Evolutionary conservation across 2,113 vertebrate genomes (phyloP).

Genomic region (Chaetodon trifascialis): DNA sequence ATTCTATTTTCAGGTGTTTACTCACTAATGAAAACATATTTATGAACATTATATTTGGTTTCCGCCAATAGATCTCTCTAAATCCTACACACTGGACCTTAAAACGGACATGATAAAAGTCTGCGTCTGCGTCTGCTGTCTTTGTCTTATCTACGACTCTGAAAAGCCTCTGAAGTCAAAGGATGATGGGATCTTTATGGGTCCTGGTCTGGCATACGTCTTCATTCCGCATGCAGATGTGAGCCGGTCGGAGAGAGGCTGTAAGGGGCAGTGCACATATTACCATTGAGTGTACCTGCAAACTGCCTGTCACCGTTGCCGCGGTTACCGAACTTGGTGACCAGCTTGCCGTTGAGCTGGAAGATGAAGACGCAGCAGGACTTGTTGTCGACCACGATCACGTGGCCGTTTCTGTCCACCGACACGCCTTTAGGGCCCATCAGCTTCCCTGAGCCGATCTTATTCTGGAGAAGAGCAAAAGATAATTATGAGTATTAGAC

Average conservation of each 20-base stretch:
- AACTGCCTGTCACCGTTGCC: slow-evolving; percentile 98
- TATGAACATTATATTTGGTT: too few relatives aligned
- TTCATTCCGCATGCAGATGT: slow-evolving; percentile 79
- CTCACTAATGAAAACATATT: too few relatives aligned
- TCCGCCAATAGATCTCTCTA: too few relatives aligned
- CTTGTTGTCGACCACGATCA: slow-evolving; percentile 98
- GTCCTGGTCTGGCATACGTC: slow-evolving; percentile 66
- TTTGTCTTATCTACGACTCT: background rate
- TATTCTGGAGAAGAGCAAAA: slow-evolving; percentile 82
- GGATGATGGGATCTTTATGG: slow-evolving; percentile 12
- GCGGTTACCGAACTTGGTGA: slow-evolving; percentile 96
- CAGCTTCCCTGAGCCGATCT: slow-evolving; percentile 96
- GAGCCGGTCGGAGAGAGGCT: slow-evolving; percentile 71
- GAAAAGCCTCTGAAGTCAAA: background rate
- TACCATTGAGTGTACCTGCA: slow-evolving; percentile 93
- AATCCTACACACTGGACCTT: background rate
- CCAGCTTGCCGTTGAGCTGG: slow-evolving; percentile 95
- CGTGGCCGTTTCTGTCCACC: slow-evolving; percentile 95
- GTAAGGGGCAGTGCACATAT: slow-evolving; percentile 82
- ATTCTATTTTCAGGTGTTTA: too few relatives aligned
- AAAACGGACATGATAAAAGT: background rate
- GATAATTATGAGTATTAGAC: too few relatives aligned
- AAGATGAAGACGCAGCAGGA: slow-evolving; percentile 98
- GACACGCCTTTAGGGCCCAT: slow-evolving; percentile 99
- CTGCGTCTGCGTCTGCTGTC: too few relatives aligned